A percentile compares a stretch with the other conserved stretches of the same genome.
Conservation (phyloP, 2,888 invertebrate species). For the Napeogenes sylphis region DNA sequence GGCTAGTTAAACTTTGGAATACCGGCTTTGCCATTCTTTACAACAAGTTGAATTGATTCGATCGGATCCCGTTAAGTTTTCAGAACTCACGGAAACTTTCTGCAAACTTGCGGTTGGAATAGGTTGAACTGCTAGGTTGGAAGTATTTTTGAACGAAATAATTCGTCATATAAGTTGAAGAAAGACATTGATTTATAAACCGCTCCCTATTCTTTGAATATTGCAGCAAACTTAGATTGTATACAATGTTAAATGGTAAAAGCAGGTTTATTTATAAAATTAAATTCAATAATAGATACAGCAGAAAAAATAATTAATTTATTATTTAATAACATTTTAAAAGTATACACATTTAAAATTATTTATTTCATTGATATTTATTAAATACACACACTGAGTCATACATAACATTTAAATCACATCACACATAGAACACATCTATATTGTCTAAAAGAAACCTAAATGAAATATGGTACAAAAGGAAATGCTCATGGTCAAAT, state of each 20-base stretch:
- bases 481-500: conserved; percentile 45
- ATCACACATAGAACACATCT: conserved; percentile 10
- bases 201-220: too few species aligned
- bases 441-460: conserved; percentile 27
- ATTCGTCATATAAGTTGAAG: conserved; percentile 56
- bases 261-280: too few species aligned
- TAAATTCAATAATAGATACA: too few species aligned
- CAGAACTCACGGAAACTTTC: conserved; percentile 55
- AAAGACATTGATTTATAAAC: conserved; percentile 59
- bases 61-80: conserved; percentile 59
- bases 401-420: too few species aligned
- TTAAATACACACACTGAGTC: too few species aligned
- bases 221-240: too few species aligned
- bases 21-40: conserved; percentile 59
- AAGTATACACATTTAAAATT: too few species aligned
- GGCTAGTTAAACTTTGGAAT: conserved; percentile 45
- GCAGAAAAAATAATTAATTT: too few species aligned
- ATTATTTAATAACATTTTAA: too few species aligned
- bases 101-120: conserved; percentile 60
- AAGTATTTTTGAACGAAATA: conserved; percentile 61
- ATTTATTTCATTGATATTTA: too few species aligned
- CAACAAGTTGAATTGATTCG: conserved; percentile 66
- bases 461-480: conserved; percentile 48
- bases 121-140: conserved; percentile 61
- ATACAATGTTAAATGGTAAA: too few species aligned